Base-by-base conservation (phyloP, 2,113 vertebrate genomes). In the Orycteropus afer region DNA sequence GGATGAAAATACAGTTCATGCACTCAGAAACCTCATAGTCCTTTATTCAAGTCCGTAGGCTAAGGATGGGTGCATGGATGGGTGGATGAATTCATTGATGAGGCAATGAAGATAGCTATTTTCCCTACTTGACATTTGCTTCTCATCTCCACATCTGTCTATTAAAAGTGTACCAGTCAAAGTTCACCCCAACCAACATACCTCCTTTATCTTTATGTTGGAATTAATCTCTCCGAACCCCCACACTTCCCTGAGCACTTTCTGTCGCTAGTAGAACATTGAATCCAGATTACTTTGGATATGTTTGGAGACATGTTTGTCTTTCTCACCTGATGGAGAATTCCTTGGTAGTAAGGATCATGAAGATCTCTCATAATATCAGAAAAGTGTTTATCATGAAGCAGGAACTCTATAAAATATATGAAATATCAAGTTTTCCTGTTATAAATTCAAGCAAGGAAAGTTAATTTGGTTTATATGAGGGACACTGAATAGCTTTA, bases 141-240 rank as follows among this genome's bases (percentile, higher is more conserved):
- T 77, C 55, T 67, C 76, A 77, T 27, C 67, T 22, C 22, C 17
- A 45, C 13, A 29, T 23, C 57, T 89, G 29, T 49, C 55, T 89
- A 49, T 92, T 77, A 82, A 90, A 90, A 78, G 42, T 94, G n/a
- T 89, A 18, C 51, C 71, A 65, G 67, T 96, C 71, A 71, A 83
- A 94, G 57, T 76, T 42, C 47, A 23, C 42, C 13, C 80, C 23
- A 76, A 73, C 7, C 32, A 71, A 69, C 32, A 92, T 53, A 42
- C 18, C 7, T 59, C 53, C 17, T 91, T 89, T 76, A 34, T 69
- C 20, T 91, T 12, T 23, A 1, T 37, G 18, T 65, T 87, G 47
- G 20, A 94, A 81, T 65, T 65, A 55, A 76, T 85, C 59, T 92
- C 29, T 86, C 45, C 40, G 51, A 85, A 4, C 22, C 1, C n/a